These are phyloP conservation scores for Campylomormyrus tamandua DNA, from an alignment of 2,113 vertebrate species.

Conservation along the genomic window DNA sequence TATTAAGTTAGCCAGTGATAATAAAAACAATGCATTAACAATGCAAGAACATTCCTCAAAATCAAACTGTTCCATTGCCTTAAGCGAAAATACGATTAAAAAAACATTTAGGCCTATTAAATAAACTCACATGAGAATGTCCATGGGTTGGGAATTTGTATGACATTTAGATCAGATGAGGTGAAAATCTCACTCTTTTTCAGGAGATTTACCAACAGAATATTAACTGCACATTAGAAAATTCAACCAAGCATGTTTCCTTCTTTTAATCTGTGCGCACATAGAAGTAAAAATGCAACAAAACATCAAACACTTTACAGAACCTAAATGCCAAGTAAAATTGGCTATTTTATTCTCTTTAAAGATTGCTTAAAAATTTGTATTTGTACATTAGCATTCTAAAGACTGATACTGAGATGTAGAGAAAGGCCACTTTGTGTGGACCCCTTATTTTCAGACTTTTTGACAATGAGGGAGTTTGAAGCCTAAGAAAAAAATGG, in stretches of 20 bases:
- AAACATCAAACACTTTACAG: background rate
- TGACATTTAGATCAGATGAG: background rate
- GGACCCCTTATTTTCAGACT: background rate
- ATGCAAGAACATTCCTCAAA: background rate
- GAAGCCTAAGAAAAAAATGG: background rate
- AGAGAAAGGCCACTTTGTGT: background rate
- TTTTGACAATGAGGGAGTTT: background rate
- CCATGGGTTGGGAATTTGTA: background rate
- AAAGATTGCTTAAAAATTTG: background rate
- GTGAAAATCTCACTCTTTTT: background rate
- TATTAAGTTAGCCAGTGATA: background rate
- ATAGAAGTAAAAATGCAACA: background rate
- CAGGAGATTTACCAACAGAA: background rate
- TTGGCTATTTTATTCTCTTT: background rate
- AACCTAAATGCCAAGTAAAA: background rate
- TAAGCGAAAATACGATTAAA: background rate
- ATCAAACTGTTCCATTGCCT: background rate
- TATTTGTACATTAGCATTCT: background rate
- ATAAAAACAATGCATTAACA: background rate
- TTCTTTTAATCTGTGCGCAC: background rate
- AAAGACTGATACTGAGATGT: background rate
- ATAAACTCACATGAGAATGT: background rate
- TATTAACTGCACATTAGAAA: background rate
- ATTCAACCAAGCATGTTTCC: background rate
- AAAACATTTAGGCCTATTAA: background rate